Percentiles rank a stretch among this genome's conserved stretches.
phyloP scores from a whole-genome alignment of 2,797 vertebrate genomes.

The Pseudomugil gertrudae region DNA sequence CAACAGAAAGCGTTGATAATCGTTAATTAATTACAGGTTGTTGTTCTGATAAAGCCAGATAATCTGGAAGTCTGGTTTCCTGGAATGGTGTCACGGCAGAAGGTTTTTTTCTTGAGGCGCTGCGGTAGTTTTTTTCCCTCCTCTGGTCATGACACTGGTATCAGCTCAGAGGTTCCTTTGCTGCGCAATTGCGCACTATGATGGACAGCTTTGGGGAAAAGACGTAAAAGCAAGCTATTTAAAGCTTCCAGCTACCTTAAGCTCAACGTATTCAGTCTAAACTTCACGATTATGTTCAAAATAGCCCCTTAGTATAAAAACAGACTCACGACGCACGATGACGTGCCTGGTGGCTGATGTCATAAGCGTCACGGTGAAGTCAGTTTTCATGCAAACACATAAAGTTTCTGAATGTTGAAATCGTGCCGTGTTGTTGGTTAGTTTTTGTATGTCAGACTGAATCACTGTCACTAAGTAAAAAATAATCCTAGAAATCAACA shows the following conservation, averaged over 20 bases:
- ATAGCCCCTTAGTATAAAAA: constrained; percentile 68
- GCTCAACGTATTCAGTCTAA: constrained; percentile 1
- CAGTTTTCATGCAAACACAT: constrained; percentile 14
- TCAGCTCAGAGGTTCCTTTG: constrained; percentile 36
- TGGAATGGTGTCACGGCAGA: constrained; percentile 37
- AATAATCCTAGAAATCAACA: constrained; percentile 5
- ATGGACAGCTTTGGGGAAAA: constrained; percentile 36
- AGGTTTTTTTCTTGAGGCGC: constrained; percentile 22
- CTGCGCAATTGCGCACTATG: constrained; percentile 77
- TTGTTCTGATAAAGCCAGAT: constrained; percentile 13
- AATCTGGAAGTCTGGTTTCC: constrained; percentile 15
- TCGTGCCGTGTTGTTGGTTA: neutral
- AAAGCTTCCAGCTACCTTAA: constrained; percentile 17
- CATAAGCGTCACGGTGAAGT: constrained; percentile 62
- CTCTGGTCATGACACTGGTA: constrained; percentile 35
- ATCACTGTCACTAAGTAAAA: neutral
- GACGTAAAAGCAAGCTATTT: constrained; percentile 13
- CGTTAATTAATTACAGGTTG: neutral
- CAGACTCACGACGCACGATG: constrained; percentile 67
- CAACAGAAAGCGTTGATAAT: constrained; percentile 16
- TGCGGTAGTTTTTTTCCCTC: constrained; percentile 48
- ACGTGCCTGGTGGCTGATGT: constrained; percentile 67
- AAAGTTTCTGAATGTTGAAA: constrained; percentile 7
- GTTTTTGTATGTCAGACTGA: neutral
- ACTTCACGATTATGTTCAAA: constrained; percentile 32